phyloP scores from a whole-genome alignment of 2,113 vertebrate species.

The Vulpes lagopus region DNA sequence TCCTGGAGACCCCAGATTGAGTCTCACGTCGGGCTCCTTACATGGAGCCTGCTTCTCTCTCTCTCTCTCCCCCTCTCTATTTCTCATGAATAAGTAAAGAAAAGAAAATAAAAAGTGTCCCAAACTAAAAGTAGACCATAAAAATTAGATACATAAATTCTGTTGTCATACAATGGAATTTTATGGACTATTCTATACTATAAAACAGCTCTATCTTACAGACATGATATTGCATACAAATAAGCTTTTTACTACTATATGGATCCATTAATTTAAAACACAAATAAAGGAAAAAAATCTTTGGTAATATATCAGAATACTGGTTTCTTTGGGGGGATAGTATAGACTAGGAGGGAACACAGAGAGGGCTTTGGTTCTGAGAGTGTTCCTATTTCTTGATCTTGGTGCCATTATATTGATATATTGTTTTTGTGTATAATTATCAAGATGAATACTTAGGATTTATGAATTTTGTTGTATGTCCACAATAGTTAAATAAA shows the following conservation, averaged over 20 bases:
- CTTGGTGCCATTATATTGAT: background rate
- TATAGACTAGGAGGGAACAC: background rate
- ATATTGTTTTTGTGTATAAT: background rate
- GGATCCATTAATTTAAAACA: background rate
- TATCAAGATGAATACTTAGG: background rate
- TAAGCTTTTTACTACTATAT: background rate
- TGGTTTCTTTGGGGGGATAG: background rate
- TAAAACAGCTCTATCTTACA: background rate
- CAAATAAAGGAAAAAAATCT: background rate
- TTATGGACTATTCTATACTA: background rate
- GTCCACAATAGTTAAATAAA: background rate
- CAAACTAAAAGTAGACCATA: background rate
- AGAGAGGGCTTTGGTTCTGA: background rate
- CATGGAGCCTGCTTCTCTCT: no score
- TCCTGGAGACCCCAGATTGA: no score
- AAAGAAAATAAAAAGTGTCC: background rate
- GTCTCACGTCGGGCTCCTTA: no score
- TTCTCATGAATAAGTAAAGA: no score
- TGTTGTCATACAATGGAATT: background rate
- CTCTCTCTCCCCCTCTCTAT: no score
- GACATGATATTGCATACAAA: background rate
- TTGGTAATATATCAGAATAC: background rate
- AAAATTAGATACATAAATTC: background rate
- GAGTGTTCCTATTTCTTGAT: background rate
- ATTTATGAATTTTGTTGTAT: background rate